phyloP scores from a whole-genome alignment of 2,888 invertebrate genomes.

The Sericinus montela region DNA sequence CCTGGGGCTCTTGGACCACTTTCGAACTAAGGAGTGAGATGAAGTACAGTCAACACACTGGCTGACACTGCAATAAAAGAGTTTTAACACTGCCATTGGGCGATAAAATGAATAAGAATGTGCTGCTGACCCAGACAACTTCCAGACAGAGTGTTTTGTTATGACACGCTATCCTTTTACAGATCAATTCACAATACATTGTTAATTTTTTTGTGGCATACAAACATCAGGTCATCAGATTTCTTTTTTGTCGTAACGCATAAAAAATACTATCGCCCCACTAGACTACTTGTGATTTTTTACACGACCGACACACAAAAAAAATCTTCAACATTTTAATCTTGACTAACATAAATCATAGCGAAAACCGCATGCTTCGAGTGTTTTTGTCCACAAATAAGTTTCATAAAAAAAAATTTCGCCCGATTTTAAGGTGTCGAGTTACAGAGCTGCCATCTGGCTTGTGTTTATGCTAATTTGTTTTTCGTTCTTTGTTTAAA shows the following conservation, averaged over 20 bases:
- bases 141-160: no score
- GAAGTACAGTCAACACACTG: no score
- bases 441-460: slow-evolving; percentile 49
- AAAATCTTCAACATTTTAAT: slow-evolving; percentile 7
- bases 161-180: no score
- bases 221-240: background rate
- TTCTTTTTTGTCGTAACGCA: background rate
- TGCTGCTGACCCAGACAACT: no score
- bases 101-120: no score
- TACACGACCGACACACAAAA: slow-evolving; percentile 7
- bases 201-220: no score
- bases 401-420: slow-evolving; percentile 38
- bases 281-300: slow-evolving; percentile 11
- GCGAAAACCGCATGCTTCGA: slow-evolving; percentile 38
- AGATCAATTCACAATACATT: no score
- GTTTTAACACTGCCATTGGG: no score
- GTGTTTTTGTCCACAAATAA: slow-evolving; percentile 27
- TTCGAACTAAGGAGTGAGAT: no score
- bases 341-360: slow-evolving; percentile 42
- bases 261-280: background rate
- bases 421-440: slow-evolving; percentile 48
- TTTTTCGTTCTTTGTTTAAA: background rate
- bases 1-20: no score
- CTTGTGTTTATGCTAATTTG: slow-evolving; percentile 25
- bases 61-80: no score